A percentile compares a stretch with the other conserved stretches of the same genome.
phyloP scores from a whole-genome alignment of 1,140 invertebrate species.

The Nymphalis io region DNA sequence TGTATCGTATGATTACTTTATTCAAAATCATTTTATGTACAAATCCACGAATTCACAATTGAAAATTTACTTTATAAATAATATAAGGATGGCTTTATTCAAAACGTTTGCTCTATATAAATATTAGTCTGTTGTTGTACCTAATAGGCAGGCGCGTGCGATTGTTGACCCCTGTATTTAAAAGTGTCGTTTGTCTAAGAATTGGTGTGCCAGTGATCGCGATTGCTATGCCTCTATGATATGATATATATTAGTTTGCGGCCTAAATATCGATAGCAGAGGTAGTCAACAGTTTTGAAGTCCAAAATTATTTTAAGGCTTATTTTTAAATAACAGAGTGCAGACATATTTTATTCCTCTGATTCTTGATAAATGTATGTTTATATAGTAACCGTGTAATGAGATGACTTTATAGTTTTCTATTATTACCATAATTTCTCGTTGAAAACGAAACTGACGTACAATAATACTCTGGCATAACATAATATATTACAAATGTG shows the following conservation, averaged over 20 bases:
- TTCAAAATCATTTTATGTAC: too few species aligned
- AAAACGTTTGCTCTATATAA: slow-evolving; percentile 5
- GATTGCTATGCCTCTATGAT: slow-evolving; percentile 52
- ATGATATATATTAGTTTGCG: slow-evolving; percentile 65
- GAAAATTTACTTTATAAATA: neutral
- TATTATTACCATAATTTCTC: too few species aligned
- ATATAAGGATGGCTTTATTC: neutral
- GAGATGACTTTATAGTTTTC: too few species aligned
- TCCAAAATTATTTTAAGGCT: neutral
- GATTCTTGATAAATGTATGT: too few species aligned
- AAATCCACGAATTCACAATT: too few species aligned
- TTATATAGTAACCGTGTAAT: too few species aligned
- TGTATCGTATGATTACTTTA: too few species aligned
- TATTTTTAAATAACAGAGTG: neutral
- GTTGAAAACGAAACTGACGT: too few species aligned
- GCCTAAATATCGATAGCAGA: slow-evolving; percentile 67
- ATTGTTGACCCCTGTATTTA: slow-evolving; percentile 70
- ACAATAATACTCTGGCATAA: too few species aligned
- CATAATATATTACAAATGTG: too few species aligned
- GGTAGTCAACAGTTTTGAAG: slow-evolving; percentile 40
- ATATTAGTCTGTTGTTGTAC: slow-evolving; percentile 36
- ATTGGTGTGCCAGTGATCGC: slow-evolving; percentile 63
- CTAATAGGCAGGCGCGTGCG: slow-evolving; percentile 61
- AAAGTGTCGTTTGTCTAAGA: slow-evolving; percentile 71
- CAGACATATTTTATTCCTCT: too few species aligned